Percentiles rank a stretch among this genome's conserved stretches.
Conservation (phyloP, 2,888 invertebrate genomes). For the Therioaphis trifolii region DNA sequence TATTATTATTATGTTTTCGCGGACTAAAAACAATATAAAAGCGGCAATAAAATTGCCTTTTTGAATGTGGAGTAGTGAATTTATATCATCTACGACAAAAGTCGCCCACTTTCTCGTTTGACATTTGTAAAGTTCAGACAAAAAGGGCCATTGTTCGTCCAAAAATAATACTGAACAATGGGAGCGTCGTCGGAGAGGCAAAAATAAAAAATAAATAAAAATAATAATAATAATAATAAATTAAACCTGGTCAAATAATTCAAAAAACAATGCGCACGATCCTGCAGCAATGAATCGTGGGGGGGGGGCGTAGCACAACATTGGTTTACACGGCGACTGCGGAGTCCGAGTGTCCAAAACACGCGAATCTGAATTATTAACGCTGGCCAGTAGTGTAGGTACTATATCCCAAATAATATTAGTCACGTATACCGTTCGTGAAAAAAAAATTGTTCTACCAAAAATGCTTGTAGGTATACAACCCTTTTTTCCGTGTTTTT, state of each 20-base stretch:
- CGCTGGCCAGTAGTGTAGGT: slow-evolving; percentile 20
- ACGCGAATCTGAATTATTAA: slow-evolving; percentile 50
- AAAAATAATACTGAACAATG: slow-evolving; percentile 55
- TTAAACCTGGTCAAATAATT: slow-evolving; percentile 59
- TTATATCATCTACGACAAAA: slow-evolving; percentile 51
- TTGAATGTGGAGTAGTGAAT: slow-evolving; percentile 32
- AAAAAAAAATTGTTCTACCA: slow-evolving; percentile 14
- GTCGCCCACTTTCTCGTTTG: slow-evolving; percentile 60
- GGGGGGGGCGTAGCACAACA: background rate
- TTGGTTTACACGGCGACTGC: slow-evolving; percentile 41
- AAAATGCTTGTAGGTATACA: slow-evolving; percentile 12
- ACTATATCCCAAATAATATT: slow-evolving; percentile 28
- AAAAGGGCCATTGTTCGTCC: slow-evolving; percentile 55
- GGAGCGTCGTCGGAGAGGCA: slow-evolving; percentile 13
- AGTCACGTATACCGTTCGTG: background rate
- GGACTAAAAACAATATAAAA: slow-evolving; percentile 42
- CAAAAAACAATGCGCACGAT: slow-evolving; percentile 47
- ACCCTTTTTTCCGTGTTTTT: background rate
- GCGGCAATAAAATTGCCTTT: slow-evolving; percentile 54
- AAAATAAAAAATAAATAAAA: slow-evolving; percentile 46
- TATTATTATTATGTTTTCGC: slow-evolving; percentile 41
- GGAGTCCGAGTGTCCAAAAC: slow-evolving; percentile 53
- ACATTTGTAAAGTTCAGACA: slow-evolving; percentile 58
- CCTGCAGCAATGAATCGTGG: background rate
- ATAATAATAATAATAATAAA: too few species aligned